phyloP scores from a whole-genome alignment of 2,797 vertebrate species.

The Eutrigla gurnardus region DNA sequence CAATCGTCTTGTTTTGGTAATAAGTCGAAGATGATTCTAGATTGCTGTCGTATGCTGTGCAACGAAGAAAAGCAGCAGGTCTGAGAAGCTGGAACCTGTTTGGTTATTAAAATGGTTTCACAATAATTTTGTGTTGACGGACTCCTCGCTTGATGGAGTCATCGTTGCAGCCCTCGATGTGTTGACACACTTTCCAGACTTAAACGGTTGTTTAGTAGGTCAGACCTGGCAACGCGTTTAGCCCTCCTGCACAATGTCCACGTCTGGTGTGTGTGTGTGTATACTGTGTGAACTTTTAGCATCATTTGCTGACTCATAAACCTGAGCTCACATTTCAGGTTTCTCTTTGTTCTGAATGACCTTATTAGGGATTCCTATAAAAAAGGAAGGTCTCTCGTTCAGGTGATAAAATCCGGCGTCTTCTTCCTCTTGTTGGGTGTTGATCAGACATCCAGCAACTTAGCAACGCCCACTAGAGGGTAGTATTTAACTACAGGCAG shows the following conservation, averaged over 20 bases:
- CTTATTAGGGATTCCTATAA: conserved; percentile 1
- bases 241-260: background rate
- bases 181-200: conserved; percentile 4
- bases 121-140: background rate
- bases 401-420: conserved; percentile 26
- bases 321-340: background rate
- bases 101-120: background rate
- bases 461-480: conserved; percentile 77
- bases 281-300: background rate
- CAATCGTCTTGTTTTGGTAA: background rate
- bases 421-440: conserved; percentile 4
- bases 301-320: background rate
- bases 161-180: background rate
- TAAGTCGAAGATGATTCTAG: background rate
- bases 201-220: background rate
- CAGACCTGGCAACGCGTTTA: background rate
- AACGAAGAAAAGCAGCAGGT: background rate
- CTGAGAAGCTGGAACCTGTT: background rate
- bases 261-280: background rate
- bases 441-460: conserved; percentile 1
- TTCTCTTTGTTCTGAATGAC: conserved; percentile 11
- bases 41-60: background rate
- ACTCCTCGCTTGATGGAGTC: background rate
- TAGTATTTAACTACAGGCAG: conserved; percentile 78
- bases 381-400: background rate